Conservation (phyloP, 2,888 invertebrate genomes). For the Thumatha senex region DNA sequence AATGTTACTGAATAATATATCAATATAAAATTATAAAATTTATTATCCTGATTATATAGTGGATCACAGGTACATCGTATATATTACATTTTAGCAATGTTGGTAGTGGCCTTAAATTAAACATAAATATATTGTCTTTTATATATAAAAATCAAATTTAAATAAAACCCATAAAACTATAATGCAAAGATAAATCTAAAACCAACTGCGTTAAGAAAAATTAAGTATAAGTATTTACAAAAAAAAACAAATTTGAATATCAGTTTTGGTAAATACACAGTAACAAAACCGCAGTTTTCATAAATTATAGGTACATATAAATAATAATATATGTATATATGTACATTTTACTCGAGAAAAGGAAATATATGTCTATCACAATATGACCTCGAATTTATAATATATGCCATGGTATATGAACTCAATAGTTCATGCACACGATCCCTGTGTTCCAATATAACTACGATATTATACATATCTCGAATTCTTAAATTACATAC, state of each 20-base stretch:
- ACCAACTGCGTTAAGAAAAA: slow-evolving; percentile 7
- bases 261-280: slow-evolving; percentile 33
- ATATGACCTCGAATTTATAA: slow-evolving; percentile 13
- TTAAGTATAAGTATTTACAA: slow-evolving; percentile 50
- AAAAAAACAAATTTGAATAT: slow-evolving; percentile 35
- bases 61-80: slow-evolving; percentile 42
- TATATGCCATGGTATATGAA: slow-evolving; percentile 1
- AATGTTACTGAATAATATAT: slow-evolving; percentile 25
- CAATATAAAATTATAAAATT: slow-evolving; percentile 14
- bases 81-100: slow-evolving; percentile 29
- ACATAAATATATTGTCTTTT: slow-evolving; percentile 58
- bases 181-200: slow-evolving; percentile 42
- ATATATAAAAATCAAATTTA: slow-evolving; percentile 39
- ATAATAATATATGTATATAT: slow-evolving; percentile 16
- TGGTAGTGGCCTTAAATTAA: slow-evolving; percentile 31
- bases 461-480: slow-evolving; percentile 20
- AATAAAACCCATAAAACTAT: slow-evolving; percentile 48
- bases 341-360: slow-evolving; percentile 29
- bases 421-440: slow-evolving; percentile 15
- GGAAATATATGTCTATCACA: slow-evolving; percentile 22
- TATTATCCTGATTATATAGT: slow-evolving; percentile 34
- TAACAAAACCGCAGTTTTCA: slow-evolving; percentile 26
- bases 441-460: slow-evolving; percentile 21
- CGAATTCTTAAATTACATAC: slow-evolving; percentile 26
- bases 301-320: slow-evolving; percentile 22